phyloP scores from a whole-genome alignment of 1,140 invertebrate species.

The Bombus breviceps region DNA sequence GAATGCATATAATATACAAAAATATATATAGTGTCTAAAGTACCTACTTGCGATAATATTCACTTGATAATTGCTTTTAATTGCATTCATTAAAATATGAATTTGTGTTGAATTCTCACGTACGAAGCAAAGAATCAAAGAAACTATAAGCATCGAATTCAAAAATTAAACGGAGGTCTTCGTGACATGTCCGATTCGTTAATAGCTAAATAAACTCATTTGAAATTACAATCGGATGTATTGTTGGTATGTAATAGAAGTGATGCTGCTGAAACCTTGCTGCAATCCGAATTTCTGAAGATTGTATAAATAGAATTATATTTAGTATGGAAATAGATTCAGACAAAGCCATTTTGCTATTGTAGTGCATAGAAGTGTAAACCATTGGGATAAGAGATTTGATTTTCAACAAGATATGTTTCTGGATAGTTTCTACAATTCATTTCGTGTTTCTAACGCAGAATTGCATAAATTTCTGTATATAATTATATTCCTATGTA shows the following conservation, averaged over 20 bases:
- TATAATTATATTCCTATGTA: no score
- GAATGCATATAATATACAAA: no score
- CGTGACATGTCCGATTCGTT: background rate
- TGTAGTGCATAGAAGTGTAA: slow-evolving; percentile 2
- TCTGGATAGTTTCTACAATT: background rate
- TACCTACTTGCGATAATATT: no score
- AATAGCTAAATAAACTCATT: background rate
- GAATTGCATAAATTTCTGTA: background rate
- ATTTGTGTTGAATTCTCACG: no score
- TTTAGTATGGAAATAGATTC: slow-evolving; percentile 17
- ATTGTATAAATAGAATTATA: slow-evolving; percentile 16
- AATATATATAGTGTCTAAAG: no score
- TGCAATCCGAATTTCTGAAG: slow-evolving; percentile 11
- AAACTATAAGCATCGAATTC: no score
- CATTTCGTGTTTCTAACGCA: background rate
- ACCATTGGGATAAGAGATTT: background rate
- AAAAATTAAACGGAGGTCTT: background rate
- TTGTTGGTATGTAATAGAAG: background rate
- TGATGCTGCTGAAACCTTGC: background rate
- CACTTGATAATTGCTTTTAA: no score
- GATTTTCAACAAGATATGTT: background rate
- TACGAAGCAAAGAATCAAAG: no score
- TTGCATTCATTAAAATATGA: no score
- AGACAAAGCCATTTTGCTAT: slow-evolving; percentile 1
- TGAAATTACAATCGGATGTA: background rate